A percentile compares a stretch with the other conserved stretches of the same genome.
These are phyloP conservation scores for Nyctibius bracteatus DNA, from an alignment of 2,113 vertebrate genomes.

Conservation along the genomic window DNA sequence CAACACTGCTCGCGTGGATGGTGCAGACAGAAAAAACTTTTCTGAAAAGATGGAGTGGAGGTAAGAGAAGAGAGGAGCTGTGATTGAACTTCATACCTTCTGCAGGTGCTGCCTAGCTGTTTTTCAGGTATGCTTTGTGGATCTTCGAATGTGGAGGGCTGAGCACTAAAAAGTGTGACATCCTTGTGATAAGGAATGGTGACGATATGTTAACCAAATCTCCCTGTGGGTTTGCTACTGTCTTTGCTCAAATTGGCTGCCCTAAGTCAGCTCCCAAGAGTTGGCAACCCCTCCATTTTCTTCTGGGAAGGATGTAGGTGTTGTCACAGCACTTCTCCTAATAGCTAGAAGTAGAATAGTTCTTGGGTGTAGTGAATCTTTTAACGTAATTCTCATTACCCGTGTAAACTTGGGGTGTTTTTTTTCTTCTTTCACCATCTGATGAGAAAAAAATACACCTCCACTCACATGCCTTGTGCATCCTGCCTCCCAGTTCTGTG, in stretches of 20 bases:
- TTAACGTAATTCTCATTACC: background rate
- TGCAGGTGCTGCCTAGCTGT: background rate
- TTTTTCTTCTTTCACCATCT: background rate
- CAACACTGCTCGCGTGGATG: accelerated
- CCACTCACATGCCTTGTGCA: background rate
- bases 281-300: background rate
- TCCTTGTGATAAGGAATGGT: background rate
- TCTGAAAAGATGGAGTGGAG: background rate
- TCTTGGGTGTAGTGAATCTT: background rate
- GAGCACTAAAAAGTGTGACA: background rate
- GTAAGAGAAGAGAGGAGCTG: background rate
- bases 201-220: background rate
- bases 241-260: background rate
- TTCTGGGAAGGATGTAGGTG: background rate
- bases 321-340: background rate
- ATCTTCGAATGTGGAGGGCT: background rate
- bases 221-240: background rate
- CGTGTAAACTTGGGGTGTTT: background rate
- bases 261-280: background rate
- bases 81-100: background rate
- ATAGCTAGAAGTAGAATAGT: background rate
- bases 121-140: background rate
- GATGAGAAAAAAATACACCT: background rate
- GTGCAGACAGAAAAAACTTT: background rate
- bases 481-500: background rate